Conservation (phyloP, 2,797 vertebrate genomes). For the Novumbra hubbsi region DNA sequence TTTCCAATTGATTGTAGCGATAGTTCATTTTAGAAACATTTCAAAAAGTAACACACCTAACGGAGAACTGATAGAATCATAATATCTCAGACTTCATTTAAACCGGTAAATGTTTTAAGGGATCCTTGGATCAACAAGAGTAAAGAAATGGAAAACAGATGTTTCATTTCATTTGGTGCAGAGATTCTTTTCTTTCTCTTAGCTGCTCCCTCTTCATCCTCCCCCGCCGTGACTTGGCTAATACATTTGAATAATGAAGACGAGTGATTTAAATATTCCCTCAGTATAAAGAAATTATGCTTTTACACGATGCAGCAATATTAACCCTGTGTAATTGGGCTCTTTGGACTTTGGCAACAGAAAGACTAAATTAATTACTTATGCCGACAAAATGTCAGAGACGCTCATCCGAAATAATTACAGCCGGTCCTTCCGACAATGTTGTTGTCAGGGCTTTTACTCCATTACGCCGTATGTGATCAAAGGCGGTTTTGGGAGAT, state of each 20-base stretch:
- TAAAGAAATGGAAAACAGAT: neutral
- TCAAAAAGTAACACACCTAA: neutral
- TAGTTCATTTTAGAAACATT: neutral
- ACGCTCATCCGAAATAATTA: constrained; percentile 72
- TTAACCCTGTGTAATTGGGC: constrained; percentile 78
- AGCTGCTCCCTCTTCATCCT: constrained; percentile 59
- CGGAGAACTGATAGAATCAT: neutral
- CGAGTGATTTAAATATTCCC: constrained; percentile 83
- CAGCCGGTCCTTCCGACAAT: constrained; percentile 57
- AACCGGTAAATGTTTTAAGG: constrained; percentile 4
- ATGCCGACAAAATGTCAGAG: constrained; percentile 81
- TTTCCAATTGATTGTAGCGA: neutral
- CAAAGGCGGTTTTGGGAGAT: constrained; percentile 41
- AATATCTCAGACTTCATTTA: constrained; percentile 15
- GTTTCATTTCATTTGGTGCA: constrained; percentile 57
- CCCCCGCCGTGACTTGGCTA: constrained; percentile 76
- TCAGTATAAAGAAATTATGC: constrained; percentile 70
- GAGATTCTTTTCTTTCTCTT: constrained; percentile 57
- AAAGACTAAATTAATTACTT: constrained; percentile 80
- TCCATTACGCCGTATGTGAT: constrained; percentile 50
- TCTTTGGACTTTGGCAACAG: constrained; percentile 80
- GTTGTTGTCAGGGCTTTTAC: constrained; percentile 51
- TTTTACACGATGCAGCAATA: constrained; percentile 78
- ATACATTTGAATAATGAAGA: constrained; percentile 80
- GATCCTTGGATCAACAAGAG: constrained; percentile 9